Percentiles rank a stretch among this genome's conserved stretches.
phyloP scores from a whole-genome alignment of 2,888 invertebrate genomes.

The Dusona sp. region DNA sequence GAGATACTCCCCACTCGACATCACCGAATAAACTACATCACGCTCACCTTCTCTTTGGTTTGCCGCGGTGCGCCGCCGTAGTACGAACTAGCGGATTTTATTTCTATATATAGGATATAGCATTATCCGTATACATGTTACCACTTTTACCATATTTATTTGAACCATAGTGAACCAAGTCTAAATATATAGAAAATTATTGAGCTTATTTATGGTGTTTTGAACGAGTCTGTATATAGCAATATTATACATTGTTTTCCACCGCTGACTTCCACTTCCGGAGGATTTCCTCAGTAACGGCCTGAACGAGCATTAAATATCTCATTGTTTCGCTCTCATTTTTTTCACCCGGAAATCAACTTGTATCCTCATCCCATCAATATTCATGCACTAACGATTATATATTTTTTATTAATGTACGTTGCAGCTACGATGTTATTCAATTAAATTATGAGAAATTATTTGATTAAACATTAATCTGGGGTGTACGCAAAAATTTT shows the following conservation, averaged over 20 bases:
- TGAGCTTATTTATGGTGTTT: neutral
- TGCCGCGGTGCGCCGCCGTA: constrained; percentile 58
- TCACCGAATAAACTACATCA: constrained; percentile 79
- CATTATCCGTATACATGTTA: too few species aligned
- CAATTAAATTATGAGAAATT: neutral
- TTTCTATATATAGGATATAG: constrained; percentile 14
- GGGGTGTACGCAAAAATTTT: neutral
- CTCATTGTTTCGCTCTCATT: constrained; percentile 35
- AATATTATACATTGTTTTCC: constrained; percentile 27
- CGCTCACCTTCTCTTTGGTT: constrained; percentile 71
- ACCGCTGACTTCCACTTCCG: constrained; percentile 63
- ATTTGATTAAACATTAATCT: neutral
- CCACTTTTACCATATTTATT: neutral
- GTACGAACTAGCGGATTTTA: constrained; percentile 46
- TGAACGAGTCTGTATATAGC: neutral
- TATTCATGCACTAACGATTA: neutral
- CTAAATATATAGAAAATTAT: neutral
- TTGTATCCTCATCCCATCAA: constrained; percentile 26
- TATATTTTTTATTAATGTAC: constrained; percentile 27
- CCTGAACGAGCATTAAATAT: constrained; percentile 28
- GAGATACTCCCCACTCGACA: constrained; percentile 65
- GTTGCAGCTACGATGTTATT: neutral
- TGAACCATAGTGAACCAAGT: neutral
- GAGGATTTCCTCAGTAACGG: constrained; percentile 46
- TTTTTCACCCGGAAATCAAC: constrained; percentile 35